Evolutionary conservation across 2,797 vertebrate species (phyloP), one percentile per base, ranked within the genome.

Genomic region (Malurus leucopterus): DNA sequence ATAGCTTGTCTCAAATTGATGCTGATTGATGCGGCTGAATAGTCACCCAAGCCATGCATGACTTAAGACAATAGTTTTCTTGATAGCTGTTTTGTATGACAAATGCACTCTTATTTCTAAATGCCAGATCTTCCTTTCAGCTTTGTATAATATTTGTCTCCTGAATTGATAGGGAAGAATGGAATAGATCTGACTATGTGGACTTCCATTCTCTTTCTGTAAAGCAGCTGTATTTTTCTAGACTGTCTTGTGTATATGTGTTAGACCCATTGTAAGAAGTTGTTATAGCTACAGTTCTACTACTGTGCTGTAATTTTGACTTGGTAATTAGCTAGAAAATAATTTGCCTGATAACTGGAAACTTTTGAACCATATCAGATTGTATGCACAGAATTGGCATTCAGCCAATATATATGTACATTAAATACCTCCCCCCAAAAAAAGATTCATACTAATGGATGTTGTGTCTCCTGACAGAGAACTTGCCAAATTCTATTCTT

Each of bases 1-100:
- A 74, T 96, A 92, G 23, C 93, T 93, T 89, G 94, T 95, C 72
- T 21, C 90, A 96, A 93, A 93, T 97, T 95, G 93, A 95, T 94
- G 93, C 91, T 86, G 46, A 94, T 95, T 92, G 94, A 93, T 88
- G 86, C 29, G 79, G 83, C 90, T 96, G 95, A 95, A 96, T 88
- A 76, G 84, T 73, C 1, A 2, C 47, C 61, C 30, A 72, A 84
- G 68, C 61, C 38, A 5, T 43, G 82, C 72, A 50, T 72, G 41
- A 80, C 64, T 65, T 72, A 54, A 89, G 73, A 97, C 96, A 97
- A 91, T 96, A 34, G 51, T 73, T 91, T 91, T 95, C 84, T 96
- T 97, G 72, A 96, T 90, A 78, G 79, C 71, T 80, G 81, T 49
- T 94, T 84, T 91, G 80, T 92, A 55, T 83, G 82, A 95, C 92